Conservation (phyloP, 1,140 invertebrate genomes). For the Phocides pigmalion region DNA sequence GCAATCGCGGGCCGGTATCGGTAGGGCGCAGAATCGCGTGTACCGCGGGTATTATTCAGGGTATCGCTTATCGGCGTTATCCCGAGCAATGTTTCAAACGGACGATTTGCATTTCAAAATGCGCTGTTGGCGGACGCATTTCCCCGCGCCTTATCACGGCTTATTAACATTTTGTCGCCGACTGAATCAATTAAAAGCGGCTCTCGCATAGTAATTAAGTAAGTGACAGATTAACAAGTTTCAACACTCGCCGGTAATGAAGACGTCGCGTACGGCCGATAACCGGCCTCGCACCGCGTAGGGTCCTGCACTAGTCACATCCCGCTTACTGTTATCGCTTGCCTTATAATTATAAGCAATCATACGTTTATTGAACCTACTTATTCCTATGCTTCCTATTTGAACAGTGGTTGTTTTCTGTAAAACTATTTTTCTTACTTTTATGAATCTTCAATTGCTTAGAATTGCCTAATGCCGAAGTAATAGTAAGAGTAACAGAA, state of each 20-base stretch:
- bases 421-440: too few species aligned
- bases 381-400: too few species aligned
- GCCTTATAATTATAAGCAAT: too few species aligned
- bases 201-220: conserved; percentile 76
- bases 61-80: conserved; percentile 57
- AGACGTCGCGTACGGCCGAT: conserved; percentile 68
- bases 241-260: conserved; percentile 78
- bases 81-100: conserved; percentile 60
- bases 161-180: conserved; percentile 80
- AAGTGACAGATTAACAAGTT: conserved; percentile 77
- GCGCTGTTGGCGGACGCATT: conserved; percentile 48
- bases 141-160: conserved; percentile 61
- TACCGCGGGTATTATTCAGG: conserved; percentile 56
- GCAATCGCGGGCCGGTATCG: conserved; percentile 17
- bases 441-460: too few species aligned
- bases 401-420: too few species aligned
- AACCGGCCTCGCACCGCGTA: conserved; percentile 40
- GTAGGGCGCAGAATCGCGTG: conserved; percentile 60
- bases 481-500: too few species aligned
- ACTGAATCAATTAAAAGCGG: conserved; percentile 72
- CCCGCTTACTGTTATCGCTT: too few species aligned
- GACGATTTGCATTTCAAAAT: conserved; percentile 75
- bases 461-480: too few species aligned
- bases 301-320: conserved; percentile 6
- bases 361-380: too few species aligned